Conservation (phyloP, 2,113 vertebrate species). For the Aepyceros melampus region DNA sequence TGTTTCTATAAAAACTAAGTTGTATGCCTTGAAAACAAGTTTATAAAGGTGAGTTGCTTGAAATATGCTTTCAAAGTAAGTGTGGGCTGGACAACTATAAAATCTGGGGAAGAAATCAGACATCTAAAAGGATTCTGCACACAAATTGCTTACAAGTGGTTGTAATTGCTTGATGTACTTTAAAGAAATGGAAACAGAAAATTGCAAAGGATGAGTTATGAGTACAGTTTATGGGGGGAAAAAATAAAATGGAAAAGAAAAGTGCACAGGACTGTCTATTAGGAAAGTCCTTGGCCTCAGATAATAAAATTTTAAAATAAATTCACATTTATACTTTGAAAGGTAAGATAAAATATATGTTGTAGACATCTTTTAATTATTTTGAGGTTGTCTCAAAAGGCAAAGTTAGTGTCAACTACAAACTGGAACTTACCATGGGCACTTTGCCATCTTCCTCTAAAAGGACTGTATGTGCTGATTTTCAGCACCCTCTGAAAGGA, state of each 20-base stretch:
- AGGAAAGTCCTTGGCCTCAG: not conserved
- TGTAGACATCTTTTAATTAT: not conserved
- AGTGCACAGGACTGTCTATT: not conserved
- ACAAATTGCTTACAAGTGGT: conserved; percentile 22
- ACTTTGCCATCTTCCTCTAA: not conserved
- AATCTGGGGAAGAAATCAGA: not conserved
- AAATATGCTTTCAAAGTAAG: conserved; percentile 24
- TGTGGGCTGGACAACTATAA: not conserved
- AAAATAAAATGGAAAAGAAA: not conserved
- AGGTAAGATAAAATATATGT: not conserved
- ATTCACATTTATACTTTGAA: not conserved
- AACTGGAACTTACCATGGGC: not conserved
- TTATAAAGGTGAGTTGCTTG: conserved; percentile 33
- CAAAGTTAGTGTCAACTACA: not conserved
- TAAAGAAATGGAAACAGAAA: conserved; percentile 27
- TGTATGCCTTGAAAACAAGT: conserved; percentile 8
- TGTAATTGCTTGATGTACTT: conserved; percentile 22
- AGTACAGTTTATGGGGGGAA: not conserved
- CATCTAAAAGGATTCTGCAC: not conserved
- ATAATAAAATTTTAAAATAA: not conserved
- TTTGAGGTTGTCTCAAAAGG: not conserved
- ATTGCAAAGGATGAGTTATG: not conserved
- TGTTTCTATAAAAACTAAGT: conserved; percentile 44
- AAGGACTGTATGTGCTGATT: not conserved
- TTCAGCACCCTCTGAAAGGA: not conserved